Evolutionary conservation across 2,113 vertebrate species (phyloP).

Genomic region (Redunca redunca): DNA sequence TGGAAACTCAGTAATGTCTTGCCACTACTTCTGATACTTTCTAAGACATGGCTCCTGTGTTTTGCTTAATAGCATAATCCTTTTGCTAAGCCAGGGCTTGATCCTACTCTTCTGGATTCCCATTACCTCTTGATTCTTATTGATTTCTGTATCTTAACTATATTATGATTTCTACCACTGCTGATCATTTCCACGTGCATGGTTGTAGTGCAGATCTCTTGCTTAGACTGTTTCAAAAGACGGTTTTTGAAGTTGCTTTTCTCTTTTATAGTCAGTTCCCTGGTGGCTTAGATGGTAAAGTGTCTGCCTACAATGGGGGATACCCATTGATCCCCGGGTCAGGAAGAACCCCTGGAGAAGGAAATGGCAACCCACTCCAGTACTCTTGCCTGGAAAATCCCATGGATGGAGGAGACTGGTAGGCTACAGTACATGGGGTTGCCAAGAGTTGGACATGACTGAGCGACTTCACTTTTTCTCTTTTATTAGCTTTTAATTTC

Average conservation of each 20-base stretch:
- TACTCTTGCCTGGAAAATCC: background rate
- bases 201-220: background rate
- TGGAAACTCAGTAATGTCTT: background rate
- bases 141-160: background rate
- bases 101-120: background rate
- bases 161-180: background rate
- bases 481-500: background rate
- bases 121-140: background rate
- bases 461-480: background rate
- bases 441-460: background rate
- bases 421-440: background rate
- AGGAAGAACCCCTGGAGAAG: background rate
- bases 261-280: no score
- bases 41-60: background rate
- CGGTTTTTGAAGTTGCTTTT: no score
- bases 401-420: background rate
- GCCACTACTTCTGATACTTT: background rate
- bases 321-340: background rate
- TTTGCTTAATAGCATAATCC: background rate
- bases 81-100: background rate
- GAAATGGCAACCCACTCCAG: background rate
- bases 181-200: background rate
- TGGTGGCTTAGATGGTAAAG: no score
- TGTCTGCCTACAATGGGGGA: background rate
- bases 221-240: no score